Evolutionary conservation across 2,888 invertebrate genomes (phyloP).

Genomic region (Allygus modestus): DNA sequence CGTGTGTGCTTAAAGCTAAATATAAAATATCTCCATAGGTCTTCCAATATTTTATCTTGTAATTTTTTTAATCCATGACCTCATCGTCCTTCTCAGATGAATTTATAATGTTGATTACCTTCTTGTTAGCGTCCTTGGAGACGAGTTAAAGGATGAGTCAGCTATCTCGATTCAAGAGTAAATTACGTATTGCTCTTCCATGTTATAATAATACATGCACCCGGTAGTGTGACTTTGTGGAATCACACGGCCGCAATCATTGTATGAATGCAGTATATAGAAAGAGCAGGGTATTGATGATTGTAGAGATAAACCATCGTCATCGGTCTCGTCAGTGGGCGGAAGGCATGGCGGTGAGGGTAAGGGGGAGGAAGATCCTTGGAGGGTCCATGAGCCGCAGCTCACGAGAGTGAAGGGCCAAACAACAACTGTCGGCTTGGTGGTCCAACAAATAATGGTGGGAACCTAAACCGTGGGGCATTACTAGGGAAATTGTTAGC

Average conservation of each 20-base stretch:
- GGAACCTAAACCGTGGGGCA: too few species aligned
- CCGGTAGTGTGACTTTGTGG: background rate
- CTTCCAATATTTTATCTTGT: too few species aligned
- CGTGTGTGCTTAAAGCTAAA: too few species aligned
- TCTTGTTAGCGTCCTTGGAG: background rate
- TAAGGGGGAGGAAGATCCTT: background rate
- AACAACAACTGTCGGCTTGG: too few species aligned
- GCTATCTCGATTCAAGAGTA: background rate
- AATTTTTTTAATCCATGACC: background rate
- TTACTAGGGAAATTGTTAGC: too few species aligned
- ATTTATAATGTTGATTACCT: background rate
- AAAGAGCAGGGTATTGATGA: background rate
- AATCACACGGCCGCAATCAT: background rate
- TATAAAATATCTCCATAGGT: too few species aligned
- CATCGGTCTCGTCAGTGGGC: background rate
- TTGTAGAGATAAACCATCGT: background rate
- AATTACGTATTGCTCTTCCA: background rate
- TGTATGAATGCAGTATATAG: background rate
- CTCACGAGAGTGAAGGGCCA: background rate
- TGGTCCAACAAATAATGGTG: too few species aligned
- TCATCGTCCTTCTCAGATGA: background rate
- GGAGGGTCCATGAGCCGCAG: background rate
- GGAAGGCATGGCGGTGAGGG: too few species aligned
- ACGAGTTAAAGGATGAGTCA: background rate
- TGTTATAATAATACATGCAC: background rate